Percentiles rank a stretch among this genome's conserved stretches.
Evolutionary conservation across 92 coral and sea anemone species (phyloP).

Genomic region (Meandrina meandrites): DNA sequence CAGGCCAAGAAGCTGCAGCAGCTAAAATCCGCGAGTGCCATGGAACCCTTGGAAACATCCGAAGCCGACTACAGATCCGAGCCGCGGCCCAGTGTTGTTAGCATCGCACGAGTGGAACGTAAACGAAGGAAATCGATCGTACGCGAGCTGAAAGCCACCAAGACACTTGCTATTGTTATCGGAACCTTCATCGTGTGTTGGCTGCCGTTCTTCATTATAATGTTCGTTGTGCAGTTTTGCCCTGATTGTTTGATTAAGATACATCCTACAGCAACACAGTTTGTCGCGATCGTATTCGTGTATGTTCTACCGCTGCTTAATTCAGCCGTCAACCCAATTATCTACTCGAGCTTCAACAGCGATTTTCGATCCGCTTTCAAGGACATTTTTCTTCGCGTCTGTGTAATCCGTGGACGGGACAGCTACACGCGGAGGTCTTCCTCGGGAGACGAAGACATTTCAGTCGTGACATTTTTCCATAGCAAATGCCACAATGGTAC

Average conservation of each 20-base stretch:
- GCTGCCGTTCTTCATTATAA: constrained; percentile 85
- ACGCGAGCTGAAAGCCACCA: constrained; percentile 97
- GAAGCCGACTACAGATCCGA: constrained; percentile 41
- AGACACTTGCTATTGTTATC: constrained; percentile 90
- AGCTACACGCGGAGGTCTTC: constrained; percentile 15
- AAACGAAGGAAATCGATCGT: constrained; percentile 76
- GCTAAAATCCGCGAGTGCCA: constrained; percentile 37
- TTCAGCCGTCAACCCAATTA: constrained; percentile 92
- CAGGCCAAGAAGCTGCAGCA: constrained; percentile 85
- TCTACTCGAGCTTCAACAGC: constrained; percentile 92
- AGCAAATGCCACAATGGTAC: constrained; percentile 53
- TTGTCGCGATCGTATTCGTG: constrained; percentile 80
- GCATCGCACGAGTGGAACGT: constrained; percentile 78
- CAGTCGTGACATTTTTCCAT: constrained; percentile 35
- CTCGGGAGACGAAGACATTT: constrained; percentile 40
- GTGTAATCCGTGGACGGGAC: constrained; percentile 29
- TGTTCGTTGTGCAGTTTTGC: constrained; percentile 83
- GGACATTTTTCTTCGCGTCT: constrained; percentile 71
- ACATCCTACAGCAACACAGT: constrained; percentile 55
- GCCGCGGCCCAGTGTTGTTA: constrained; percentile 64
- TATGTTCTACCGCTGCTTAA: constrained; percentile 88
- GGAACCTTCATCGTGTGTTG: constrained; percentile 94
- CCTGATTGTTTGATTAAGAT: constrained; percentile 43
- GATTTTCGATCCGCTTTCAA: constrained; percentile 88
- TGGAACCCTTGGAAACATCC: constrained; percentile 46